phyloP scores from a whole-genome alignment of 2,113 vertebrate genomes.

The Rhynchopsitta pachyrhyncha region DNA sequence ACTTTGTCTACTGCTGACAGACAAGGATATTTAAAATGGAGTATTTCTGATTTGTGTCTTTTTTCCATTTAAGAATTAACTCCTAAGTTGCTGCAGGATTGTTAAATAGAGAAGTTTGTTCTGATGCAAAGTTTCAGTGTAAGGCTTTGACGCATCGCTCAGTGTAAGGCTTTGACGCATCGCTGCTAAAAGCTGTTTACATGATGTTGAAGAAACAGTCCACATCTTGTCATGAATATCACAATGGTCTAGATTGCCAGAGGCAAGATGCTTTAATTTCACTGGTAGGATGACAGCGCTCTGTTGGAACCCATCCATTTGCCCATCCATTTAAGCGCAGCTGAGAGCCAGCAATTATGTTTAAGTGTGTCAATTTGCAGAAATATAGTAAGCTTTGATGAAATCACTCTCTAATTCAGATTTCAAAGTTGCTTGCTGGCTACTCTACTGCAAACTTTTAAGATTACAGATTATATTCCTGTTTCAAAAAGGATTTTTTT shows the following conservation, averaged over 20 bases:
- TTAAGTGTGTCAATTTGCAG: neutral
- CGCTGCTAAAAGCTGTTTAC: neutral
- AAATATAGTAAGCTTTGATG: neutral
- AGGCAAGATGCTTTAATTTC: neutral
- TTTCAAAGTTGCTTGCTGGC: neutral
- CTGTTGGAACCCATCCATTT: neutral
- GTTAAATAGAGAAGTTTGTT: neutral
- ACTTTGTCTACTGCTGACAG: conserved; percentile 20
- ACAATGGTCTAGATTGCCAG: neutral
- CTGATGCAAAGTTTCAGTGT: neutral
- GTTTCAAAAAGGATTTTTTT: neutral
- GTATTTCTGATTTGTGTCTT: neutral
- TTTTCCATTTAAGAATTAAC: neutral
- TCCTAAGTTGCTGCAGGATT: neutral
- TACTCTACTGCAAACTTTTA: neutral
- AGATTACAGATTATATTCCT: neutral
- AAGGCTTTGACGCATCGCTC: neutral
- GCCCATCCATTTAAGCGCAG: neutral
- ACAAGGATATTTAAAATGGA: conserved; percentile 23
- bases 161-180: neutral
- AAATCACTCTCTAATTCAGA: neutral
- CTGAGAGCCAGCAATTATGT: neutral
- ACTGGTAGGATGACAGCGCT: neutral
- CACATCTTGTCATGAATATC: neutral
- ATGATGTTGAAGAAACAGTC: neutral